Percentiles rank a stretch among this genome's conserved stretches.
Evolutionary conservation across 2,888 invertebrate species (phyloP).

Genomic region (Ornithoptera alexandrae): DNA sequence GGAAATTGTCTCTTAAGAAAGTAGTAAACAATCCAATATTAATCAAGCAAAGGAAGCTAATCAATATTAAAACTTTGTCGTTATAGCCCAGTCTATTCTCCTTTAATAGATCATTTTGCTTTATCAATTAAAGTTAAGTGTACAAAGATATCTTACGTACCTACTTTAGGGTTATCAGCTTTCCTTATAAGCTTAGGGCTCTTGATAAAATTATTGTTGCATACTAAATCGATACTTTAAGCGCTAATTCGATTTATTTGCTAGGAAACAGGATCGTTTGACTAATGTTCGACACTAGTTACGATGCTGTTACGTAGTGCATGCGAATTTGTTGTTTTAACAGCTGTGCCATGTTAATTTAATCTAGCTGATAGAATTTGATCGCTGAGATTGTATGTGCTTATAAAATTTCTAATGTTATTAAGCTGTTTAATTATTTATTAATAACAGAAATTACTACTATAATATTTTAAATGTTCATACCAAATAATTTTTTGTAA

Average conservation of each 20-base stretch:
- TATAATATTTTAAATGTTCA: no score
- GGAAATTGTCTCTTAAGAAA: background rate
- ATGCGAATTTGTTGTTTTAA: conserved; percentile 33
- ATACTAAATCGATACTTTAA: conserved; percentile 26
- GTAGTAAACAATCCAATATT: background rate
- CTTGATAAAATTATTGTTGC: conserved; percentile 35
- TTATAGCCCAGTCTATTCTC: background rate
- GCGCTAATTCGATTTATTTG: conserved; percentile 49
- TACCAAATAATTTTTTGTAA: no score
- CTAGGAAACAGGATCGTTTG: conserved; percentile 40
- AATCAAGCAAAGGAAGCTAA: conserved; percentile 1
- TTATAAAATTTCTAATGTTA: conserved; percentile 14
- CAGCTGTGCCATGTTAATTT: conserved; percentile 29
- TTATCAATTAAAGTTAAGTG: conserved; percentile 11
- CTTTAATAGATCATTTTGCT: background rate
- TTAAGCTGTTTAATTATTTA: background rate
- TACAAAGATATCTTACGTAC: conserved; percentile 11
- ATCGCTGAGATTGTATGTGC: conserved; percentile 4
- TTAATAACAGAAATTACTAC: background rate
- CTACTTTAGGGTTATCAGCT: conserved; percentile 34
- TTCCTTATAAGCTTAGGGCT: conserved; percentile 35
- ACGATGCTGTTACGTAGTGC: conserved; percentile 30
- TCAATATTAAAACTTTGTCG: background rate
- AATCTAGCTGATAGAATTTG: conserved; percentile 19
- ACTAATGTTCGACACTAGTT: conserved; percentile 39